A percentile compares a stretch with the other conserved stretches of the same genome.
phyloP scores from a whole-genome alignment of 2,888 invertebrate species.

The Luperina nickerlii region DNA sequence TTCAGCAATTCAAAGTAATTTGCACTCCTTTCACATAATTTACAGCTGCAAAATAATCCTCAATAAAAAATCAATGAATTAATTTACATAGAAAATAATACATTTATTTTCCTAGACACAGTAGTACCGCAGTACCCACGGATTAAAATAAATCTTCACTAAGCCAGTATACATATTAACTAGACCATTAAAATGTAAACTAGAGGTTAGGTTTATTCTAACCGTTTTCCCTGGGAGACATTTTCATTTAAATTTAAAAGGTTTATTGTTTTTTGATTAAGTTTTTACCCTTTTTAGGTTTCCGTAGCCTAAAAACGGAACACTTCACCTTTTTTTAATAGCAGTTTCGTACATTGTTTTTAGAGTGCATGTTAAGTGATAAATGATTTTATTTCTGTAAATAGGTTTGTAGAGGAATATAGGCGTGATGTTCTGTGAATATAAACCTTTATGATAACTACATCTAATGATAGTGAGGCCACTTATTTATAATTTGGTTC shows the following conservation, averaged over 20 bases:
- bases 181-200: conserved; percentile 54
- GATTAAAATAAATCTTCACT: conserved; percentile 30
- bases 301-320: background rate
- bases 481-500: background rate
- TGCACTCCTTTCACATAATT: background rate
- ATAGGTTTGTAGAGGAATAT: background rate
- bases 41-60: background rate
- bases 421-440: background rate
- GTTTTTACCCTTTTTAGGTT: background rate
- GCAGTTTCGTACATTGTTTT: no score
- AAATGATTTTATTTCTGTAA: no score
- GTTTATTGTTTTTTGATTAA: conserved; percentile 19
- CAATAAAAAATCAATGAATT: conserved; percentile 3
- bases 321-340: background rate
- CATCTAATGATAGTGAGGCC: no score
- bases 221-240: background rate
- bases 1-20: background rate
- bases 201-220: conserved; percentile 32
- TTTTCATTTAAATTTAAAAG: conserved; percentile 17
- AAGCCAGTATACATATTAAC: conserved; percentile 58
- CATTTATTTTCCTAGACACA: background rate
- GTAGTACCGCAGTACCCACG: background rate
- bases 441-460: background rate
- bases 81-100: background rate
- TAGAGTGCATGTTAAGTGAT: no score